A percentile compares a stretch with the other conserved stretches of the same genome.
Evolutionary conservation across 1,140 invertebrate genomes (phyloP).

Genomic region (Cryptotermes secundus): DNA sequence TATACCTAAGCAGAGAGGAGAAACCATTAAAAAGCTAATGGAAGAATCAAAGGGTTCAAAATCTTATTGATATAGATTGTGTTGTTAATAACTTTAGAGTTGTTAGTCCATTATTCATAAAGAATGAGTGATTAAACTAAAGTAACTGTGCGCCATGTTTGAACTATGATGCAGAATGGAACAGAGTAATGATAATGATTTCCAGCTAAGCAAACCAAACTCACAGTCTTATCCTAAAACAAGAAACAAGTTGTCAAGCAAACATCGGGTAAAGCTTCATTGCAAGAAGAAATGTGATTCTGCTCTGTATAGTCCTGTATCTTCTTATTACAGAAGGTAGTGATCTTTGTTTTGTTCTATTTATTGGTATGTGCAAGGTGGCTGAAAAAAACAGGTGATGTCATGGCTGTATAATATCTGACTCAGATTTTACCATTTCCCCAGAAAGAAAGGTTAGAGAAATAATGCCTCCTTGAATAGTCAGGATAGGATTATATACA

Average conservation of each 20-base stretch:
- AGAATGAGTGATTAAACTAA: no score
- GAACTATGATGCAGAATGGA: neutral
- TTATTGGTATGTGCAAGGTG: neutral
- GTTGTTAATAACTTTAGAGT: no score
- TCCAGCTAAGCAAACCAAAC: neutral
- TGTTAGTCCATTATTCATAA: no score
- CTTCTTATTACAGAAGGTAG: neutral
- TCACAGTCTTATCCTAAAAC: neutral
- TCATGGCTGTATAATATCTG: no score
- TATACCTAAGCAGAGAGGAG: neutral
- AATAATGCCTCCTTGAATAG: no score
- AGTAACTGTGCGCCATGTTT: neutral
- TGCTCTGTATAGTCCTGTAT: neutral
- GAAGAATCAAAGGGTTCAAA: neutral
- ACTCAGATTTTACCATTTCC: no score
- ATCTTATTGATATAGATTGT: neutral
- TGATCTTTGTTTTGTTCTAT: neutral
- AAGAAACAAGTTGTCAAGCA: neutral
- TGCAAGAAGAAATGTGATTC: neutral
- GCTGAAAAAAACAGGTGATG: neutral
- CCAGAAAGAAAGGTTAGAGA: no score
- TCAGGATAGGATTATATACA: no score
- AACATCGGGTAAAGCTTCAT: neutral
- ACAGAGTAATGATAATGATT: neutral
- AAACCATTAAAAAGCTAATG: neutral